Percentiles rank a stretch among this genome's conserved stretches.
These are phyloP conservation scores for Aselliscus stoliczkanus DNA, from an alignment of 2,797 vertebrate genomes.

Conservation along the genomic window DNA sequence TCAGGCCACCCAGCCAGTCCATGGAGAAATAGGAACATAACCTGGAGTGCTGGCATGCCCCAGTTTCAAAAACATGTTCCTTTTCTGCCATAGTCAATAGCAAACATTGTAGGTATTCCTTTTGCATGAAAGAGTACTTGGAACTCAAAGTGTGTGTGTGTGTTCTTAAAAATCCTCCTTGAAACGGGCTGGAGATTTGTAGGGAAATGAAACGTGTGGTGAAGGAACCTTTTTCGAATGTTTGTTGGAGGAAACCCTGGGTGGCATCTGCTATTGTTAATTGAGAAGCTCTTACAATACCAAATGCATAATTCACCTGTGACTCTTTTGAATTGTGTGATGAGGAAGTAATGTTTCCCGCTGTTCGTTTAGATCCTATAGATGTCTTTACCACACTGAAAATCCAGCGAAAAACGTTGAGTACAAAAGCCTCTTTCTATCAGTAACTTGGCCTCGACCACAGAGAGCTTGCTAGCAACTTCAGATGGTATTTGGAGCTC, in stretches of 20 bases:
- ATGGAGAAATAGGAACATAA: not conserved
- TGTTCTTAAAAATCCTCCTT: constrained; percentile 43
- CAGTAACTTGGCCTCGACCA: constrained; percentile 44
- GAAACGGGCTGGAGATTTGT: not conserved
- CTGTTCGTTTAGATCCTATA: constrained; percentile 62
- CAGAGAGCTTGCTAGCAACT: constrained; percentile 23
- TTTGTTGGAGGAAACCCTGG: constrained; percentile 54
- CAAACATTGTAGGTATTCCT: not conserved
- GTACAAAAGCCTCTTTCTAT: constrained; percentile 63
- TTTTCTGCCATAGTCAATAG: constrained; percentile 2
- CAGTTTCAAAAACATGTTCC: not conserved
- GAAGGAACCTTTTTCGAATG: constrained; percentile 24
- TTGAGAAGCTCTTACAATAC: constrained; percentile 57
- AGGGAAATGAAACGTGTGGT: not conserved
- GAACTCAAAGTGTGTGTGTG: not conserved
- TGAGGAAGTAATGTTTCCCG: constrained; percentile 67
- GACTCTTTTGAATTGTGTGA: constrained; percentile 61
- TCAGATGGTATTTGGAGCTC: constrained; percentile 51
- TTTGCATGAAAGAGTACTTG: not conserved
- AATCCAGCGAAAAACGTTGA: constrained; percentile 8
- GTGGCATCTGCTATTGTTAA: constrained; percentile 70
- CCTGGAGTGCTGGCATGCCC: not conserved
- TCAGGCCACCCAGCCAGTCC: not conserved
- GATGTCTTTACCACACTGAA: constrained; percentile 60
- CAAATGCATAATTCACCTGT: constrained; percentile 68